Base-by-base conservation (phyloP, 2,113 vertebrate genomes). In the Bombycilla garrulus region DNA sequence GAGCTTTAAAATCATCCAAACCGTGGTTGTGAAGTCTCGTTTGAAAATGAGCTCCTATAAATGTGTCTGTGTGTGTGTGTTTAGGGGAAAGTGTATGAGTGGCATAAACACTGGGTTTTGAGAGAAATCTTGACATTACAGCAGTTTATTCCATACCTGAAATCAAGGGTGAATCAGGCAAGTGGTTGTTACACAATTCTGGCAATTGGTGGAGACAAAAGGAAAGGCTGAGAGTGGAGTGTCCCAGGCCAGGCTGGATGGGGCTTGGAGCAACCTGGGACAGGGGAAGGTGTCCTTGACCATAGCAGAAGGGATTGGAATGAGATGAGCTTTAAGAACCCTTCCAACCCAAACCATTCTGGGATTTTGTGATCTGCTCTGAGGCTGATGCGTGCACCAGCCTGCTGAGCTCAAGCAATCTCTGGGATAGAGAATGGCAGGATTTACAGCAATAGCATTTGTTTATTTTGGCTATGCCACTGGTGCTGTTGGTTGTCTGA, bases 261-360 rank as follows among this genome's bases (percentile, higher is more conserved):
- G 24, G 24, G 44, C 5, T 40, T 25, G 29, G 67, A 44, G 6
- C 50, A 36, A 0, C 15, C 33, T 65, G 58, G 35, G 3, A 0
- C 0, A 1, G 31, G 5, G 26, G 44, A 1, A 53, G 6, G 4
- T n/a, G 38, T 70, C 51, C 36, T 4, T 65, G 50, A 2, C 35
- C 12, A 6, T 57, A 36, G 42, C 42, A 64, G 14, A 53, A 6
- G 13, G 42, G 35, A 11, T 40, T 22, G 35, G 50, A 9, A 42
- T 25, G 33, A 15, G 47, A 24, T 44, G 51, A 2, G 5, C 10
- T 58, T 58, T 36, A 6, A 58, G 23, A 0, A 8, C 23, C 26
- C 10, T 81, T 51, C 33, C 36, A 23, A 9, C 22, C 12, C 33
- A 44, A 50, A 81, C 22, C 33, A 4, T 23, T 23, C 51, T 50